A percentile compares a stretch with the other conserved stretches of the same genome.
These are phyloP conservation scores for Deilephila elpenor DNA, from an alignment of 2,888 invertebrate species.

Conservation along the genomic window DNA sequence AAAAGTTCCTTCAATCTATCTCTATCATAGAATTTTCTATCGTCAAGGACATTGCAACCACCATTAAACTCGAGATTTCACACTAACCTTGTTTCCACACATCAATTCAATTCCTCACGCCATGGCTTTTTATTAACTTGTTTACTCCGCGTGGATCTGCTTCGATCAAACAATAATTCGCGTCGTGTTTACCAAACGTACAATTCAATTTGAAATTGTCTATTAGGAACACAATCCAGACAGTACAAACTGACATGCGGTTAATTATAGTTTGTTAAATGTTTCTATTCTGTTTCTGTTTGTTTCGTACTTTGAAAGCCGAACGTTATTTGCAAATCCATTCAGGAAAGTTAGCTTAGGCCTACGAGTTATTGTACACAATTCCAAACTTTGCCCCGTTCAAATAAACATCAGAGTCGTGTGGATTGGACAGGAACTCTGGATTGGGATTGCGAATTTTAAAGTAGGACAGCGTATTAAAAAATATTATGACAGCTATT, in stretches of 20 bases:
- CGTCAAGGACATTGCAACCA: background rate
- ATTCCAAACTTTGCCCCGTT: background rate
- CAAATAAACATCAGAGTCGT: background rate
- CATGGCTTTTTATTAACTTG: background rate
- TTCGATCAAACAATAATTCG: slow-evolving; percentile 23
- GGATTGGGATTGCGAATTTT: background rate
- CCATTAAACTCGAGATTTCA: background rate
- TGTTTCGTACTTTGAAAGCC: slow-evolving; percentile 34
- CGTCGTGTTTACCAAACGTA: slow-evolving; percentile 20
- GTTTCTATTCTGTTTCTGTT: slow-evolving; percentile 43
- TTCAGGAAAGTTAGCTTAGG: slow-evolving; percentile 36
- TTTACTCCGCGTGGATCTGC: background rate
- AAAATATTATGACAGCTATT: background rate
- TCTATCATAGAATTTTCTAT: no score
- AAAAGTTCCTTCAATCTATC: no score
- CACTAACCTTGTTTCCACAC: background rate
- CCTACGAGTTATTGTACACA: background rate
- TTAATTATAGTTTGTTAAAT: slow-evolving; percentile 47
- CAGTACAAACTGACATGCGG: slow-evolving; percentile 37
- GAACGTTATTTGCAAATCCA: slow-evolving; percentile 49
- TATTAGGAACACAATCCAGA: slow-evolving; percentile 39
- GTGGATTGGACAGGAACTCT: background rate
- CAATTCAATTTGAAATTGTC: slow-evolving; percentile 27
- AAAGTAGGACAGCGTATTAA: background rate
- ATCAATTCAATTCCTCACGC: background rate